These are phyloP conservation scores for Antheraea mylitta DNA, from an alignment of 1,140 invertebrate genomes.

Conservation along the genomic window DNA sequence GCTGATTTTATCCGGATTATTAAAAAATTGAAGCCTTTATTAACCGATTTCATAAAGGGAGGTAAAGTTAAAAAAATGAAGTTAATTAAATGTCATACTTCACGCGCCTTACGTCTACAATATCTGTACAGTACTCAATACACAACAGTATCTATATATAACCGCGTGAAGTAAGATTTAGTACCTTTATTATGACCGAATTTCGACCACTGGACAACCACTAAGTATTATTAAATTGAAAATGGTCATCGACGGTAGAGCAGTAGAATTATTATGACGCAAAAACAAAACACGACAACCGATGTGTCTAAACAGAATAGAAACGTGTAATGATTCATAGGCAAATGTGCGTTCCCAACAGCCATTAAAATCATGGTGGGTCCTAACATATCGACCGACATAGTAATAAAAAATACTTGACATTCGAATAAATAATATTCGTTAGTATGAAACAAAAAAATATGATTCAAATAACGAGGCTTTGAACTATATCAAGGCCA, in stretches of 20 bases:
- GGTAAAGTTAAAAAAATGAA: too few species aligned
- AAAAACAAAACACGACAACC: slow-evolving; percentile 15
- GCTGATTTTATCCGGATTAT: too few species aligned
- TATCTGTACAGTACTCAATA: too few species aligned
- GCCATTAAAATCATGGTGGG: slow-evolving; percentile 20
- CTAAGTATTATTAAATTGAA: background rate
- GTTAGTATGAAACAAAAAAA: slow-evolving; percentile 40
- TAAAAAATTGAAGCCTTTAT: too few species aligned
- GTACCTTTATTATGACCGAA: too few species aligned
- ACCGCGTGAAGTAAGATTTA: too few species aligned
- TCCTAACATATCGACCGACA: slow-evolving; percentile 21
- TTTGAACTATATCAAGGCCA: slow-evolving; percentile 61
- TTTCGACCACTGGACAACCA: too few species aligned
- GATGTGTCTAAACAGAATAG: slow-evolving; percentile 11
- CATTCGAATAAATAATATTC: slow-evolving; percentile 26
- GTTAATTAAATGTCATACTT: too few species aligned
- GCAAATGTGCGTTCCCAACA: slow-evolving; percentile 10
- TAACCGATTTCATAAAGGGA: too few species aligned
- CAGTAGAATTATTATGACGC: background rate
- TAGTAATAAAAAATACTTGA: slow-evolving; percentile 42
- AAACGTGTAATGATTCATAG: slow-evolving; percentile 22
- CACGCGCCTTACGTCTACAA: too few species aligned
- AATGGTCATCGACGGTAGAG: background rate
- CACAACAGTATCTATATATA: too few species aligned
- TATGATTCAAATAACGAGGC: slow-evolving; percentile 34